These are phyloP conservation scores for Mythimna albipuncta DNA, from an alignment of 2,888 invertebrate genomes.

Conservation along the genomic window DNA sequence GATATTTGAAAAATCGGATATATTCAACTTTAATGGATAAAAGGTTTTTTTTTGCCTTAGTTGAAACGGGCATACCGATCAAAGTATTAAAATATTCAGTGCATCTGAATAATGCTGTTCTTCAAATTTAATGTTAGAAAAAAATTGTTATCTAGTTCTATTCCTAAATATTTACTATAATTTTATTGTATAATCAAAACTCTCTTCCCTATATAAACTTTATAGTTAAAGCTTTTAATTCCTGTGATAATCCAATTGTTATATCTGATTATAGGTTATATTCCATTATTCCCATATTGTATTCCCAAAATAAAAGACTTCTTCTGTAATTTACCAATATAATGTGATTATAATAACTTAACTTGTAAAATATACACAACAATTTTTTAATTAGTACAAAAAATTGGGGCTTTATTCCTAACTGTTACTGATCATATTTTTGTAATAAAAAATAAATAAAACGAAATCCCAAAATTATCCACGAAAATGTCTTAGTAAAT, in stretches of 20 bases:
- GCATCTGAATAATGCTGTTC: background rate
- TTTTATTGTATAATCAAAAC: conserved; percentile 28
- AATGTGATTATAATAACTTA: conserved; percentile 35
- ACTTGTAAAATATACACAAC: conserved; percentile 26
- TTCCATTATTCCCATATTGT: conserved; percentile 9
- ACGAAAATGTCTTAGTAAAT: too few species aligned
- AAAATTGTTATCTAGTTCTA: conserved; percentile 44
- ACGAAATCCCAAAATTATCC: too few species aligned
- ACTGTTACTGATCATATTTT: too few species aligned
- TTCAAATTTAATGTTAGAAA: conserved; percentile 13
- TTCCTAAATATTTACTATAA: background rate
- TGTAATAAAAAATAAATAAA: too few species aligned
- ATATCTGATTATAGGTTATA: background rate
- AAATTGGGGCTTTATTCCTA: too few species aligned
- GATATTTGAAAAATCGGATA: too few species aligned
- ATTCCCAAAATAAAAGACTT: conserved; percentile 33
- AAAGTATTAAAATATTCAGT: background rate
- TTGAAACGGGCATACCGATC: too few species aligned
- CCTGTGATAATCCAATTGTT: background rate
- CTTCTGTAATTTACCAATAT: conserved; percentile 22
- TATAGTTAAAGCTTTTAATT: conserved; percentile 9
- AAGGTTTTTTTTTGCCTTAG: too few species aligned
- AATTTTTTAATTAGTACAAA: too few species aligned
- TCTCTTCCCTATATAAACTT: background rate
- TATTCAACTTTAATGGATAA: too few species aligned